Evolutionary conservation across 2,888 invertebrate genomes (phyloP), one percentile per base, ranked within the genome.

Genomic region (Tinea pellionella): DNA sequence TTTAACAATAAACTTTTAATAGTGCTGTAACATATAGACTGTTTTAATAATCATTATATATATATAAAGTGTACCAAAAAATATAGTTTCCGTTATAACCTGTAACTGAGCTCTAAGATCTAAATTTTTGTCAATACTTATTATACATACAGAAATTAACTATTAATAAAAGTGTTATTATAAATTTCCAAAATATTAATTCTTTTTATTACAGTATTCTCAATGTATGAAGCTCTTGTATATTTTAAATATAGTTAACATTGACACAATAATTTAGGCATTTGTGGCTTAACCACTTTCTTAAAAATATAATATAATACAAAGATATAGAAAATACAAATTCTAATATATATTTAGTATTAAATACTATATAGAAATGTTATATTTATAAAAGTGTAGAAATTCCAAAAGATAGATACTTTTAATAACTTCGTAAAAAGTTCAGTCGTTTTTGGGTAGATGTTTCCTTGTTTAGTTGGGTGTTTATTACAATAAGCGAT

Each of bases 371-470:
- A 32, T 57, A 57, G 60, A 61, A 60, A 60, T 47, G 2, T 59
- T 29, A 19, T 19, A 29, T 42, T 53, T 59, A 11, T 53, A 53
- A 16, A 61, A 24, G 59, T 62, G 59, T 59, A 62, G 42, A 29
- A 55, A 57, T 18, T 70, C 68, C 64, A 72, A 70, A 69, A 69
- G 70, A 69, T 68, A 67, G 64, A 47, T 47, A 47, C 13, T 6
- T 4, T 47, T 61, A 43, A 53, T 61, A 67, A 63, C 64, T 62
- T 29, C 29, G 19, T 59, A 30, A 11, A 47, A 59, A 16, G 13
- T 69, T 74, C 71, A 74, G 73, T 74, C 73, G 62, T 63, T 62
- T 70, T 70, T 67, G 65, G 67, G 69, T 67, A 67, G 64, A 65
- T 47, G 47, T 65, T 65, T 65, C 63, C 62, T 68, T 66, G 64